Conservation (phyloP, 2,113 vertebrate genomes). For the Etia nguti region DNA sequence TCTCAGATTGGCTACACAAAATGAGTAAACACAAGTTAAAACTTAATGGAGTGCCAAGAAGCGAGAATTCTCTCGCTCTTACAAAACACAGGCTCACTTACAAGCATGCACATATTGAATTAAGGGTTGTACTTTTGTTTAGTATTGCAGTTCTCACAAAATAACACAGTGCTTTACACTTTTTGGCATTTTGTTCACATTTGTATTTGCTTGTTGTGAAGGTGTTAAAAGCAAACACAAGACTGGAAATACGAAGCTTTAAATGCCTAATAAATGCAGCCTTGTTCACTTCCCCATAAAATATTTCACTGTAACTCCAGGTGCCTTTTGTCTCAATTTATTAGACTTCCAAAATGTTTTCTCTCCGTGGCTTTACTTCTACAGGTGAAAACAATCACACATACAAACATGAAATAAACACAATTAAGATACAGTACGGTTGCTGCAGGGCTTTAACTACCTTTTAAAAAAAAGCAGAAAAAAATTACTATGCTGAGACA, state of each 20-base stretch:
- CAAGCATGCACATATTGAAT: not conserved
- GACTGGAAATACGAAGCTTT: not conserved
- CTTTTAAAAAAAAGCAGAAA: not conserved
- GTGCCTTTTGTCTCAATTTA: not conserved
- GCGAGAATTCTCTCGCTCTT: not conserved
- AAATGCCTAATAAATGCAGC: not conserved
- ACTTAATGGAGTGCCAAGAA: constrained; percentile 21
- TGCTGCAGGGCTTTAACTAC: not conserved
- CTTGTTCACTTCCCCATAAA: not conserved
- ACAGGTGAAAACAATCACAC: constrained; percentile 9
- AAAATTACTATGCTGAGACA: not conserved
- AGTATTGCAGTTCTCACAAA: not conserved
- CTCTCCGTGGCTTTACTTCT: not conserved
- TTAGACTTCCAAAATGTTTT: not conserved
- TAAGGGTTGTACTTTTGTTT: not conserved
- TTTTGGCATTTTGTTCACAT: not conserved
- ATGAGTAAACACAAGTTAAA: constrained; percentile 32
- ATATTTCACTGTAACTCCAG: not conserved
- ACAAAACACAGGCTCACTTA: not conserved
- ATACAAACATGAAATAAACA: not conserved
- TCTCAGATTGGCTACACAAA: constrained; percentile 6
- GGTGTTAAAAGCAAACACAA: not conserved
- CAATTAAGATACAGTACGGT: not conserved
- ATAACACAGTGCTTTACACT: not conserved
- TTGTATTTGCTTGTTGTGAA: not conserved